Evolutionary conservation across 2,797 vertebrate genomes (phyloP).

Genomic region (Gastrophryne carolinensis): DNA sequence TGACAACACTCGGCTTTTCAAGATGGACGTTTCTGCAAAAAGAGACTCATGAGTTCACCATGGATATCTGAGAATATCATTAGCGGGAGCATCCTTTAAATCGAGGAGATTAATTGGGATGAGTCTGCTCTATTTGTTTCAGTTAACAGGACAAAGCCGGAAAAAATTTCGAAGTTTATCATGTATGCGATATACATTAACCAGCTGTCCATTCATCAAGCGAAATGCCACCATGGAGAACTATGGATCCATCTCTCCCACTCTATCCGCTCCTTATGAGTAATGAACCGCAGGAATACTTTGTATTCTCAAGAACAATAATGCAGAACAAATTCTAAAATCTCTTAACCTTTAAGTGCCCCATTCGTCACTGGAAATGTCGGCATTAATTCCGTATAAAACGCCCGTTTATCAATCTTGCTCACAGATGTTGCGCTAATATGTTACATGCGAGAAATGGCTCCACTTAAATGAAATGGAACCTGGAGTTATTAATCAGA

Average conservation of each 20-base stretch:
- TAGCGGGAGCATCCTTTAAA: background rate
- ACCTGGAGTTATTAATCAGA: background rate
- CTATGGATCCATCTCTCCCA: background rate
- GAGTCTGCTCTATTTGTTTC: background rate
- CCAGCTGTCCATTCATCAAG: background rate
- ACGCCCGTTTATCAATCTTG: background rate
- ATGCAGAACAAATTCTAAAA: background rate
- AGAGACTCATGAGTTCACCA: background rate
- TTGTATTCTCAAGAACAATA: background rate
- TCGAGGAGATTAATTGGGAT: background rate
- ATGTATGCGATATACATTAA: background rate
- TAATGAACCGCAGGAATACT: background rate
- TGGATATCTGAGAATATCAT: background rate
- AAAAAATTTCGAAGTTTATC: background rate
- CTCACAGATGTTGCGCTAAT: background rate
- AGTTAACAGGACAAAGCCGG: background rate
- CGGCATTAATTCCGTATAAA: background rate
- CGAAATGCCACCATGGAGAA: background rate
- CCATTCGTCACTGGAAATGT: conserved; percentile 17
- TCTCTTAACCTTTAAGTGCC: background rate
- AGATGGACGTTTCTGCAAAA: background rate
- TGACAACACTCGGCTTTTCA: background rate
- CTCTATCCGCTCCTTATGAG: background rate
- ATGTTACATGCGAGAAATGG: background rate
- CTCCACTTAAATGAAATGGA: background rate